Percentiles rank a stretch among this genome's conserved stretches.
phyloP scores from a whole-genome alignment of 37 sponge, comb jelly and placozoan genomes.

The Hexactinellida sp. region DNA sequence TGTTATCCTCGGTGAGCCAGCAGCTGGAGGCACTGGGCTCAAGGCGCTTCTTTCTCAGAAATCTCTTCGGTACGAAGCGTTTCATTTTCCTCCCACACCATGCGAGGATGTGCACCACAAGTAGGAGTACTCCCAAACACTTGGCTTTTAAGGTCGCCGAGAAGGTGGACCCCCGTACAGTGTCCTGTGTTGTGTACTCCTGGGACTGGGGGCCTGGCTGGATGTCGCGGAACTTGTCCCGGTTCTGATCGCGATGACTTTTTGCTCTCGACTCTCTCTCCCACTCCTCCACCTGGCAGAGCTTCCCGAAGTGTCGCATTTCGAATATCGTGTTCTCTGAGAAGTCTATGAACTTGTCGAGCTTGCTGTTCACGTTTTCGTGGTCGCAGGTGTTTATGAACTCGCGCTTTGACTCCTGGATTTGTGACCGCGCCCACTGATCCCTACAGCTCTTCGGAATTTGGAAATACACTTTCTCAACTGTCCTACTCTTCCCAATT shows the following conservation, averaged over 20 bases:
- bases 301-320: slow-evolving; percentile 12
- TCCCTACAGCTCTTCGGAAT: slow-evolving; percentile 31
- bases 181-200: neutral
- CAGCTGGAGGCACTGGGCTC: neutral
- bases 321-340: slow-evolving; percentile 94
- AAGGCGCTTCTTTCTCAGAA: neutral
- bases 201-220: neutral
- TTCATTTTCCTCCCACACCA: neutral
- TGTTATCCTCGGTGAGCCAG: neutral
- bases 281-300: neutral
- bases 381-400: slow-evolving; percentile 61
- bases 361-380: slow-evolving; percentile 59
- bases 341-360: slow-evolving; percentile 56
- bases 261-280: slow-evolving; percentile 4
- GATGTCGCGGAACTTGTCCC: neutral
- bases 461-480: slow-evolving; percentile 80
- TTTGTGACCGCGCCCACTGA: slow-evolving; percentile 69
- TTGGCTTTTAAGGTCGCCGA: neutral
- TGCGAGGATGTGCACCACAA: neutral
- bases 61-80: neutral
- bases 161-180: neutral
- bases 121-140: neutral
- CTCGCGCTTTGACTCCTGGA: slow-evolving; percentile 48
- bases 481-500: slow-evolving; percentile 46
- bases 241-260: neutral